Evolutionary conservation across 2,113 vertebrate species (phyloP).

Genomic region (Bubo scandiacus): DNA sequence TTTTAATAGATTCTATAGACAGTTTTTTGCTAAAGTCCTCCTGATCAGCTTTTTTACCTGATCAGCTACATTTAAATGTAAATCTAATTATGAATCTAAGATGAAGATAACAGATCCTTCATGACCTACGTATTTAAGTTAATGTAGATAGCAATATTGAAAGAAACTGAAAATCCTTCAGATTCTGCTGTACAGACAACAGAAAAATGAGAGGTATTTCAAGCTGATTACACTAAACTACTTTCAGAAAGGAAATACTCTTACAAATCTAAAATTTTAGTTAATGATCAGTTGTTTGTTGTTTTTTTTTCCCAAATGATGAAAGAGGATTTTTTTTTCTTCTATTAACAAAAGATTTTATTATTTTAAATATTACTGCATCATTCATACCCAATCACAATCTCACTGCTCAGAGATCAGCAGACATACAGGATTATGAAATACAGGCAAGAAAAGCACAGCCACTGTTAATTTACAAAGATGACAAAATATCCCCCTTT

Average conservation of each 20-base stretch:
- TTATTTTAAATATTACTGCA: not conserved
- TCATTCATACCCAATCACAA: not conserved
- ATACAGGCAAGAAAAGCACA: not conserved
- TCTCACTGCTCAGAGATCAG: not conserved
- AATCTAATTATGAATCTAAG: not conserved
- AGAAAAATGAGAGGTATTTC: not conserved
- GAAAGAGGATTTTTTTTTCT: not conserved
- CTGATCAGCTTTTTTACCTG: not conserved
- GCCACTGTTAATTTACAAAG: not conserved
- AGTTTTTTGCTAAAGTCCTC: not conserved
- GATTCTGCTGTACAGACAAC: not conserved
- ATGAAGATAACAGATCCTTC: not conserved
- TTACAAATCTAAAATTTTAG: not conserved
- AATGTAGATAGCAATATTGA: not conserved
- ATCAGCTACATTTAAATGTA: not conserved
- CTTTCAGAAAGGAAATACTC: not conserved
- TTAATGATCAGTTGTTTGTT: not conserved
- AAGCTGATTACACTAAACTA: not conserved
- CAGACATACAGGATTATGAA: not conserved
- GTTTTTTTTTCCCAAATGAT: not conserved
- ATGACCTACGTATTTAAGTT: not conserved
- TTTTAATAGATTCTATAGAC: not conserved
- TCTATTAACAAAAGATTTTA: not conserved
- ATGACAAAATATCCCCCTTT: not conserved
- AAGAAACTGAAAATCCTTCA: not conserved